Percentiles rank a stretch among this genome's conserved stretches.
Conservation (phyloP, 2,888 invertebrate species). For the Entomobrya multifasciata region DNA sequence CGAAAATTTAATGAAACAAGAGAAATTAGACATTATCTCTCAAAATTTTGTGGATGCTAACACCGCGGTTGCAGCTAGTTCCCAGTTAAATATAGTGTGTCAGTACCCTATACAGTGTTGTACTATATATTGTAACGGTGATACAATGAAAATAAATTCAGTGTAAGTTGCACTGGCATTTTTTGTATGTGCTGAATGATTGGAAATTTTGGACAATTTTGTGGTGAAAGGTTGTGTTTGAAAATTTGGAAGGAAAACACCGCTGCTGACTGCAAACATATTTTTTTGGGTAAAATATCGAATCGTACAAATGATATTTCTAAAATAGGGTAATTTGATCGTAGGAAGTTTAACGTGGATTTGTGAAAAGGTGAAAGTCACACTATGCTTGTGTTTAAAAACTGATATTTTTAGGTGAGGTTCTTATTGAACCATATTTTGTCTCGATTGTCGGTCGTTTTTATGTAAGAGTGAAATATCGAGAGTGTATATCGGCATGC, state of each 20-base stretch:
- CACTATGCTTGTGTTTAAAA: not conserved
- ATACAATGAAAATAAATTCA: too few species aligned
- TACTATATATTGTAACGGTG: too few species aligned
- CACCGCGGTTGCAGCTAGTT: constrained; percentile 42
- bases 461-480: constrained; percentile 24
- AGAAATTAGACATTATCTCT: constrained; percentile 53
- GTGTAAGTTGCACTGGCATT: too few species aligned
- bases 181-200: not conserved
- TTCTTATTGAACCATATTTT: not conserved
- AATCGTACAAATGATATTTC: not conserved
- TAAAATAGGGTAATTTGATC: not conserved
- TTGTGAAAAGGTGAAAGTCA: constrained; percentile 33
- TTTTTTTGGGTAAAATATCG: too few species aligned
- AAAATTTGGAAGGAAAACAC: too few species aligned
- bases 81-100: constrained; percentile 43
- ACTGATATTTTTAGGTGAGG: not conserved
- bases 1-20: constrained; percentile 31
- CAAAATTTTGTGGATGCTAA: constrained; percentile 46
- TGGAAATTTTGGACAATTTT: not conserved
- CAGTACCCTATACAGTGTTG: not conserved
- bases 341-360: constrained; percentile 27
- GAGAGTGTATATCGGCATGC: constrained; percentile 37
- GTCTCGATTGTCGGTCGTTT: not conserved
- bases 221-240: not conserved
- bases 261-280: constrained; percentile 10